Evolutionary conservation across 35 echinoderm and acorn worm species (phyloP), one percentile per base, ranked within the genome.

Genomic region (Eucidaris tribuloides): DNA sequence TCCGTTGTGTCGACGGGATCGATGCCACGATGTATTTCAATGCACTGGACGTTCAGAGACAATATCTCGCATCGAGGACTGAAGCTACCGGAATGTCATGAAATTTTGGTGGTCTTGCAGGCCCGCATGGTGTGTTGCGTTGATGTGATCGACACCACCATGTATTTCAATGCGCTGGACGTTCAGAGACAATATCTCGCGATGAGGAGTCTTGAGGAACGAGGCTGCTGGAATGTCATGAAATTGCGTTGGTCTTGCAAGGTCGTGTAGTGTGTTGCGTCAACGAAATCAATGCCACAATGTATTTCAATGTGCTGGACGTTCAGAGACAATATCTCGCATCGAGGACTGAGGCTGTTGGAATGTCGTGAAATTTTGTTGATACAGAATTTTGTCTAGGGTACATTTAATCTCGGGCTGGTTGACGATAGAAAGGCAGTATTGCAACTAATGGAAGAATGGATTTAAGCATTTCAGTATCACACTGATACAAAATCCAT

Each of bases 141-240:
- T 7, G 85, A 88, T 71, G 85, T 76, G 1, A 52, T 80, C 5
- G 85, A 88, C 14, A 29, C 62, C 2, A 77, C 85, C 4, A 88
- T 88, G 85, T 88, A 88, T 62, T 65, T 80, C 42, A 88, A 88
- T 31, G 85, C 85, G 7, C 50, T 79, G 42, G 85, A 88, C 6
- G 19, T 79, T 17, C 85, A 88, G 41, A 80, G 85, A 42, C 43
- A 68, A 36, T 88, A 45, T 41, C 42, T 81, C 28, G 36, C 36
- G 38, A 60, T 24, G 6, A 74, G 38, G 44, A n/a, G n/a, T n/a
- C n/a, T n/a, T n/a, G n/a, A n/a, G n/a, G n/a, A n/a, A n/a, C n/a
- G n/a, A n/a, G n/a, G n/a, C n/a, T n/a, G n/a, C n/a, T n/a, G n/a
- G n/a, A n/a, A n/a, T n/a, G n/a, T n/a, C n/a, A n/a, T n/a, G n/a